Evolutionary conservation across 2,797 vertebrate genomes (phyloP), one percentile per base, ranked within the genome.

Genomic region (Paguma larvata): DNA sequence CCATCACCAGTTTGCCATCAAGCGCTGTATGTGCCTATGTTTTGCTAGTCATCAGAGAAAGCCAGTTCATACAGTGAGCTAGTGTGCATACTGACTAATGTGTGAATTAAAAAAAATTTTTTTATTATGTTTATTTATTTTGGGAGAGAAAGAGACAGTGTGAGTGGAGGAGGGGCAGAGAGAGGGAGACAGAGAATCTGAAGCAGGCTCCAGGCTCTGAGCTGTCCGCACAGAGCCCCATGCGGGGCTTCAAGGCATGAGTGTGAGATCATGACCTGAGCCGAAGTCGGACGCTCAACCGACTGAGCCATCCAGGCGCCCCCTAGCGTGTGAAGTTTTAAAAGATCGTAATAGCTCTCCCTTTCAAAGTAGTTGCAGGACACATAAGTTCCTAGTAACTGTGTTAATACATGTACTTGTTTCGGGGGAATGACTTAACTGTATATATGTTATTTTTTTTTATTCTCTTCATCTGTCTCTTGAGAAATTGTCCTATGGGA

Each of bases 401-500:
- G 6, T 77, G 32, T 77, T 87, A 78, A 75, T 73, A 89, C 14
- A 48, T 63, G 6, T 67, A 89, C 79, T 91, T 25, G 53, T 92
- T 90, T 96, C 75, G 7, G 89, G 89, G 85, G 34, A 91, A 63
- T 6, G 48, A 6, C 48, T 70, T 78, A 34, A 32, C 13, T 92
- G 0, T 41, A 16, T 62, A 2, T 67, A 10, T 65, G 51, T 86
- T 84, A 56, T 73, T 96, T 46, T 89, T 96, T 48, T 68, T 72
- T 85, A 63, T 79, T 16, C 18, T 5, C 0, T 82, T 94, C 79
- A 63, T 79, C n/a, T 82, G 12, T 59, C 23, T 94, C 41, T 73
- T 6, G 44, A 67, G 56, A 95, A 87, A 38, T 75, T 91, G 27
- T 83, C 41, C 23, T 85, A 11, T 83, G 88, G 75, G 94, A 88